Percentiles rank a stretch among this genome's conserved stretches.
phyloP scores from a whole-genome alignment of 2,797 vertebrate genomes.

The Eulemur mongoz region DNA sequence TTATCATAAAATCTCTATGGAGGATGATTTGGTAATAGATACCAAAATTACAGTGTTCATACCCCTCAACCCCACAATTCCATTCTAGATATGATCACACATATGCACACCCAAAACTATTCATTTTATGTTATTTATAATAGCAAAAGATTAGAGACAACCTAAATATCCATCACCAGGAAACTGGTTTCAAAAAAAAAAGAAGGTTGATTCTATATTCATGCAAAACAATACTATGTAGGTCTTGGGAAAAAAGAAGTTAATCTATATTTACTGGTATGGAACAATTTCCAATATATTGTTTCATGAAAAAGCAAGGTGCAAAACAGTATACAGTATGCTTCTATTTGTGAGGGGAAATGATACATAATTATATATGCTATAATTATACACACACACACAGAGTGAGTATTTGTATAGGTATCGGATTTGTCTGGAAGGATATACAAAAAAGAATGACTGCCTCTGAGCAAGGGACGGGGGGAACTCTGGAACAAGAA shows the following conservation, averaged over 20 bases:
- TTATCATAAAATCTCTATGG: not conserved
- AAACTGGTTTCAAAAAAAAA: not conserved
- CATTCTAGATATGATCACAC: not conserved
- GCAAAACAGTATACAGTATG: not conserved
- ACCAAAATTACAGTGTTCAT: slow-evolving; percentile 6
- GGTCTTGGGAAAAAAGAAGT: not conserved
- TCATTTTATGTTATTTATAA: not conserved
- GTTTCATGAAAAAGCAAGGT: slow-evolving; percentile 23
- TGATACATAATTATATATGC: not conserved
- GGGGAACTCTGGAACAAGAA: not conserved
- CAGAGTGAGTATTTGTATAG: not conserved
- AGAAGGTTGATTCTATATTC: not conserved
- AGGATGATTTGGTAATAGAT: not conserved
- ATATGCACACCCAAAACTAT: not conserved
- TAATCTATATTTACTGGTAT: slow-evolving; percentile 6
- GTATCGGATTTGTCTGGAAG: not conserved
- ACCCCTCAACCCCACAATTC: not conserved
- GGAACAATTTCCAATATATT: not conserved
- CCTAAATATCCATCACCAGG: not conserved
- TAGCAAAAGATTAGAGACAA: slow-evolving; percentile 26
- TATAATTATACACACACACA: not conserved
- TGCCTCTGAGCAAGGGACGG: not conserved
- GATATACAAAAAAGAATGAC: not conserved
- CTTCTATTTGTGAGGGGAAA: not conserved
- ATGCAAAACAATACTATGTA: not conserved